phyloP scores from a whole-genome alignment of 2,113 vertebrate species.

The Ptilonorhynchus violaceus region DNA sequence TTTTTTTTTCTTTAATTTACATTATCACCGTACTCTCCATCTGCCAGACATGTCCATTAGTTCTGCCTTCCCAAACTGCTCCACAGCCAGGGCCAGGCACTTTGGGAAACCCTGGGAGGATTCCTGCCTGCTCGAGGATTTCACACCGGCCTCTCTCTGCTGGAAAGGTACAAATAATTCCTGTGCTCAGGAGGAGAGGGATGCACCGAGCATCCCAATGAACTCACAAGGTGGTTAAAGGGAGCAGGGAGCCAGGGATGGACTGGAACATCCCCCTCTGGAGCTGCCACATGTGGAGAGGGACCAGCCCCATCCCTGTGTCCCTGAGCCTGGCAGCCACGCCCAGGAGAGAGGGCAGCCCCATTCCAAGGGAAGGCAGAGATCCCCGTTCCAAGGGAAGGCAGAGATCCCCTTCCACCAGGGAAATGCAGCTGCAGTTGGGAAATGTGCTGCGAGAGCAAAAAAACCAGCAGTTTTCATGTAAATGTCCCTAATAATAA shows the following conservation, averaged over 20 bases:
- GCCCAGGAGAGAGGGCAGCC: neutral
- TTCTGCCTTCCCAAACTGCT: neutral
- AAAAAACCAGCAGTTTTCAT: constrained; percentile 6
- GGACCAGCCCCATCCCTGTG: rapidly evolving
- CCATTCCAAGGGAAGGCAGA: neutral
- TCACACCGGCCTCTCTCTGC: neutral
- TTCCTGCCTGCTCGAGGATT: neutral
- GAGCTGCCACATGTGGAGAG: neutral
- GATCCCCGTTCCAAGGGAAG: neutral
- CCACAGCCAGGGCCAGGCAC: neutral
- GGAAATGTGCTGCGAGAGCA: constrained; percentile 5
- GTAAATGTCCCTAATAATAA: constrained; percentile 14
- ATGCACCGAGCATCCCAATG: neutral
- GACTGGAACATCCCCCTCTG: neutral
- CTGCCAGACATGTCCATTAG: neutral
- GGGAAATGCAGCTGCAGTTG: neutral
- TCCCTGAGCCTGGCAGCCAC: neutral
- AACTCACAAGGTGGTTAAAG: rapidly evolving
- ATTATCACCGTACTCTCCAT: neutral
- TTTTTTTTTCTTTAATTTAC: neutral
- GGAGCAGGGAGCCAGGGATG: neutral
- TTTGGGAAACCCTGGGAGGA: neutral
- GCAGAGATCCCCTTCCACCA: neutral
- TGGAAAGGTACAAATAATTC: neutral
- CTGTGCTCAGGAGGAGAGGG: neutral